Percentiles rank a stretch among this genome's conserved stretches.
Evolutionary conservation across 2,888 invertebrate genomes (phyloP).

Genomic region (Pomacea canaliculata): DNA sequence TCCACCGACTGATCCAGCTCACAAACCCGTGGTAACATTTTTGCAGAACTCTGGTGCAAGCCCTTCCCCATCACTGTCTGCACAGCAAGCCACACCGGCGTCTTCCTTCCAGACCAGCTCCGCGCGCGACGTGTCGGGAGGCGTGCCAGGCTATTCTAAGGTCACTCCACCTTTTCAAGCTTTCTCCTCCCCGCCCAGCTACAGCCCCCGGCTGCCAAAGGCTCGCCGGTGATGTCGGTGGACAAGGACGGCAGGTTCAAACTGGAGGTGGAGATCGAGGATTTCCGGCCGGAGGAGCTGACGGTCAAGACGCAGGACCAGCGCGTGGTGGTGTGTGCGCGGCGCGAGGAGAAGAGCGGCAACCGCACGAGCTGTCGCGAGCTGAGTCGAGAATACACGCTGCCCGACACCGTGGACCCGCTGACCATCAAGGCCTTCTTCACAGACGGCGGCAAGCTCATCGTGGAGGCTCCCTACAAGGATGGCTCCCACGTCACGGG

Average conservation of each 20-base stretch:
- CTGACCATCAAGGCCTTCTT: conserved; percentile 66
- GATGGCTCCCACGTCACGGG: conserved; percentile 7
- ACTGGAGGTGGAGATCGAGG: conserved; percentile 65
- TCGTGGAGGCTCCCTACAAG: conserved; percentile 65
- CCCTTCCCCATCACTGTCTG: background rate
- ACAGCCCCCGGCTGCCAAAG: background rate
- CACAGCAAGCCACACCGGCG: background rate
- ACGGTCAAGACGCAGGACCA: conserved; percentile 62
- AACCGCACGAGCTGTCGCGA: conserved; percentile 64
- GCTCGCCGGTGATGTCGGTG: conserved; percentile 39
- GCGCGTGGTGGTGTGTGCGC: conserved; percentile 57
- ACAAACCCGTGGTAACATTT: conserved; percentile 2
- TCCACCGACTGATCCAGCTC: conserved; percentile 18
- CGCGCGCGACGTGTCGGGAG: background rate
- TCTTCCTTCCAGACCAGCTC: background rate
- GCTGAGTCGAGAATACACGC: conserved; percentile 64
- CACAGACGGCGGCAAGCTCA: conserved; percentile 64
- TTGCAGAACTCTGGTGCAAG: conserved; percentile 9
- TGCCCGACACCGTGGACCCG: conserved; percentile 68
- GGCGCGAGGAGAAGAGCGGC: conserved; percentile 62
- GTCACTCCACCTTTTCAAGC: conserved; percentile 14
- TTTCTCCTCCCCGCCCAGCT: background rate
- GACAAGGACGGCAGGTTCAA: conserved; percentile 59
- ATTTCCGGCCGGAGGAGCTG: conserved; percentile 67
- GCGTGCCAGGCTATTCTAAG: conserved; percentile 5